Conservation (phyloP, 1,140 invertebrate species). For the Hyles euphorbiae region DNA sequence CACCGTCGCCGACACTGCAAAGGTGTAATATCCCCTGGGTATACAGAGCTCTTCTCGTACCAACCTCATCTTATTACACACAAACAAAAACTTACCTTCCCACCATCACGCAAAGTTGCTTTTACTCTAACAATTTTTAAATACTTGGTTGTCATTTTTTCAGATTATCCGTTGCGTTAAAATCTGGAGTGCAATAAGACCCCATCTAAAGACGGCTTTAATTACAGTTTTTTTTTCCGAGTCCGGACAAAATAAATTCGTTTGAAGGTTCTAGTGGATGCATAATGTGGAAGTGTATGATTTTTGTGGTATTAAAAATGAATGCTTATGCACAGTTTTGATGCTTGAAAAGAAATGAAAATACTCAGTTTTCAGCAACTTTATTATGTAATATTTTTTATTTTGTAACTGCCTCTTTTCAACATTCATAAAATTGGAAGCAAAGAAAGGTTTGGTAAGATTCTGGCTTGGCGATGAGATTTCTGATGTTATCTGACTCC, state of each 20-base stretch:
- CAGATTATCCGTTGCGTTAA: conserved; percentile 8
- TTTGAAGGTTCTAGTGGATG: neutral
- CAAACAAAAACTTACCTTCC: neutral
- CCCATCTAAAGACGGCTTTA: conserved; percentile 5
- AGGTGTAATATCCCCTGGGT: conserved; percentile 8
- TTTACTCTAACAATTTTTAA: neutral
- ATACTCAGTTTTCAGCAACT: no score
- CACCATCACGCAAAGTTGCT: neutral
- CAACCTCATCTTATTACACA: neutral
- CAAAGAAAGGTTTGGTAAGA: no score
- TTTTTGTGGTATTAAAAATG: no score
- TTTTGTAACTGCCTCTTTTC: no score
- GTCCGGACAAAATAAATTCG: neutral
- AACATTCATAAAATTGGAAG: no score
- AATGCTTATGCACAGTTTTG: no score
- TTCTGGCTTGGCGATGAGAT: no score
- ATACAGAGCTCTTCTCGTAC: neutral
- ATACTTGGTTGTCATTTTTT: conserved; percentile 7
- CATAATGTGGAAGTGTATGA: no score
- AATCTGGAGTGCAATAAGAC: conserved; percentile 8
- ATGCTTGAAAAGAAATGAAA: no score
- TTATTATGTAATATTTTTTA: no score
- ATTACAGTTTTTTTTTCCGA: conserved; percentile 4
- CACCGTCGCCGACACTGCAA: neutral
- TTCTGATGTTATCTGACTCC: no score